These are phyloP conservation scores for Heliconius himera DNA, from an alignment of 1,140 invertebrate species.

Conservation along the genomic window DNA sequence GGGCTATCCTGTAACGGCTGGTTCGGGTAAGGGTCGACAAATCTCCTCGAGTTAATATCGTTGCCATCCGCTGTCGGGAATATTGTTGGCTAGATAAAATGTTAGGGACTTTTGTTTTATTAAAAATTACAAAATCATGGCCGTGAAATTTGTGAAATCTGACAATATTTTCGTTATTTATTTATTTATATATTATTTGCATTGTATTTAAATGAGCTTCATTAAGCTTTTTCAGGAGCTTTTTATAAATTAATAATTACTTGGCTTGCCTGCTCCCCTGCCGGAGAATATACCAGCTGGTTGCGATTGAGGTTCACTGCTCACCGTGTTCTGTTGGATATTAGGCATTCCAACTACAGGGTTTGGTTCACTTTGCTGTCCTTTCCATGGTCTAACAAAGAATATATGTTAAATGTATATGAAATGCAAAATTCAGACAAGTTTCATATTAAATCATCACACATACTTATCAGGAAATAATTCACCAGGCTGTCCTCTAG, in stretches of 20 bases:
- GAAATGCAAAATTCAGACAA: neutral
- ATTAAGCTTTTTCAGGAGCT: neutral
- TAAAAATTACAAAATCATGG: neutral
- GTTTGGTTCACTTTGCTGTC: conserved; percentile 72
- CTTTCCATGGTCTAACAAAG: conserved; percentile 67
- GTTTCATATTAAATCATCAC: conserved; percentile 9
- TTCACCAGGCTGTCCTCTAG: conserved; percentile 73
- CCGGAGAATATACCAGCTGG: conserved; percentile 70
- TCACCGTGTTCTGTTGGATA: conserved; percentile 66
- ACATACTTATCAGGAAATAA: conserved; percentile 74
- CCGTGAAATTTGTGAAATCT: neutral
- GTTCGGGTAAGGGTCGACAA: conserved; percentile 71
- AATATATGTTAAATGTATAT: neutral
- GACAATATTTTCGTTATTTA: neutral
- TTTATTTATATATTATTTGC: neutral
- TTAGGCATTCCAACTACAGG: conserved; percentile 68
- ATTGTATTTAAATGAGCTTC: neutral
- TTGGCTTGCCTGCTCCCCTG: conserved; percentile 74
- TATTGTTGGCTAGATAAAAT: conserved; percentile 74
- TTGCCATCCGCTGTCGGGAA: conserved; percentile 78
- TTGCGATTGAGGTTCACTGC: conserved; percentile 62
- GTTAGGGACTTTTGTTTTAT: conserved; percentile 21
- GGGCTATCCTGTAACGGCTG: conserved; percentile 73
- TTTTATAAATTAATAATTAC: conserved; percentile 43
- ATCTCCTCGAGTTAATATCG: conserved; percentile 71